These are phyloP conservation scores for Hemicrepidius hirtus DNA, from an alignment of 2,888 invertebrate species.

Conservation along the genomic window DNA sequence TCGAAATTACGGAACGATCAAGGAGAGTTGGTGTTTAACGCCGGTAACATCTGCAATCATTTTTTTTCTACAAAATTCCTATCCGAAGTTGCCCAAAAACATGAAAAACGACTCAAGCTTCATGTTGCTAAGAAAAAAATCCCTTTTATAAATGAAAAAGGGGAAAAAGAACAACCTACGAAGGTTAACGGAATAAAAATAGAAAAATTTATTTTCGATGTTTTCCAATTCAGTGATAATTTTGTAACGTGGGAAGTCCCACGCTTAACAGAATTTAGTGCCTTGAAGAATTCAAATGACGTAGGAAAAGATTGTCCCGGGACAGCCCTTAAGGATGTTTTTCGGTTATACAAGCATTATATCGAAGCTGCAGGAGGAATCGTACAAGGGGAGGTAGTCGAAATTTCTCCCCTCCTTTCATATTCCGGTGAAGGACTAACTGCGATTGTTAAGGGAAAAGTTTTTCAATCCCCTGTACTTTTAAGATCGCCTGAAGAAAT, in stretches of 20 bases:
- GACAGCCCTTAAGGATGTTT: constrained; percentile 87
- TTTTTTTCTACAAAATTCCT: constrained; percentile 94
- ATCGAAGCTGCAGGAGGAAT: constrained; percentile 88
- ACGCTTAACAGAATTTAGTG: constrained; percentile 96
- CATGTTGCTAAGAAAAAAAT: constrained; percentile 99
- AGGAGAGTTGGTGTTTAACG: constrained; percentile 90
- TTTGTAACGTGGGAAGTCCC: constrained; percentile 96
- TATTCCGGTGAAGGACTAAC: constrained; percentile 93
- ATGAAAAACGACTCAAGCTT: constrained; percentile 86
- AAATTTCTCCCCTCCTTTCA: constrained; percentile 93
- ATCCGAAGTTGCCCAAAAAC: constrained; percentile 80
- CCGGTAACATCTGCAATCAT: constrained; percentile 99
- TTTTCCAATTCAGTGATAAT: constrained; percentile 93
- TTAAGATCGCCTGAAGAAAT: constrained; percentile 20
- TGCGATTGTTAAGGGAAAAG: constrained; percentile 47
- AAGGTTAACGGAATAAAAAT: constrained; percentile 97
- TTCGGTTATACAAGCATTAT: constrained; percentile 85
- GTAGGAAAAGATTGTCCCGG: constrained; percentile 93
- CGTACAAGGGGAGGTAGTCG: constrained; percentile 82
- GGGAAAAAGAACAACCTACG: constrained; percentile 83
- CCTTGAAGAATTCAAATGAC: constrained; percentile 94
- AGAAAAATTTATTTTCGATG: constrained; percentile 99
- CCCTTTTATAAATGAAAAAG: constrained; percentile 84
- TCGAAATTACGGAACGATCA: constrained; percentile 86
- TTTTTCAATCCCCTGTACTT: constrained; percentile 48